These are phyloP conservation scores for Adelosebastes latens DNA, from an alignment of 2,797 vertebrate species.

Conservation along the genomic window DNA sequence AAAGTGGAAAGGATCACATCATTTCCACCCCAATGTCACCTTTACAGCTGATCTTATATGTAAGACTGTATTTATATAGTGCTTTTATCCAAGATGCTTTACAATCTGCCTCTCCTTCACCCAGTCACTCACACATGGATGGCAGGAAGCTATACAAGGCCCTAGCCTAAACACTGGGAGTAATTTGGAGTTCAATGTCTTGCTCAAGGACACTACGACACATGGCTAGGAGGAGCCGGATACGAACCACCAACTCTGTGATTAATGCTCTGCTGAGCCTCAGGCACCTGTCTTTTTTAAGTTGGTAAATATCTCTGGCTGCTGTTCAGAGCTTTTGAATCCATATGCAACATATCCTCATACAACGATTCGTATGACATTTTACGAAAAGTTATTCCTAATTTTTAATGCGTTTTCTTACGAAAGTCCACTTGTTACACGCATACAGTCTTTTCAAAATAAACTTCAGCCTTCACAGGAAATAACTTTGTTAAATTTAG, in stretches of 20 bases:
- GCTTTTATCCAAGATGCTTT: slow-evolving; percentile 6
- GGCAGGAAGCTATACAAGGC: neutral
- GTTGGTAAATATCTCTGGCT: neutral
- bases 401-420: too few species aligned
- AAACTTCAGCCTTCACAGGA: too few species aligned
- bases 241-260: neutral
- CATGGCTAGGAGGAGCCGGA: neutral
- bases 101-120: neutral
- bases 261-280: neutral
- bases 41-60: neutral
- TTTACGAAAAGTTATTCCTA: too few species aligned
- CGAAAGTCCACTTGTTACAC: too few species aligned
- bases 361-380: too few species aligned
- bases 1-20: neutral
- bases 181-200: neutral
- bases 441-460: too few species aligned
- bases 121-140: neutral
- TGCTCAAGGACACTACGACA: neutral
- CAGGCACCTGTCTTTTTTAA: neutral
- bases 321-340: neutral
- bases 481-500: too few species aligned
- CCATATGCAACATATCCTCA: too few species aligned
- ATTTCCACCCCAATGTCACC: neutral
- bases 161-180: neutral
- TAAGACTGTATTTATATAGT: neutral